Evolutionary conservation across 2,888 invertebrate genomes (phyloP).

Genomic region (Drosophila multiciliata): DNA sequence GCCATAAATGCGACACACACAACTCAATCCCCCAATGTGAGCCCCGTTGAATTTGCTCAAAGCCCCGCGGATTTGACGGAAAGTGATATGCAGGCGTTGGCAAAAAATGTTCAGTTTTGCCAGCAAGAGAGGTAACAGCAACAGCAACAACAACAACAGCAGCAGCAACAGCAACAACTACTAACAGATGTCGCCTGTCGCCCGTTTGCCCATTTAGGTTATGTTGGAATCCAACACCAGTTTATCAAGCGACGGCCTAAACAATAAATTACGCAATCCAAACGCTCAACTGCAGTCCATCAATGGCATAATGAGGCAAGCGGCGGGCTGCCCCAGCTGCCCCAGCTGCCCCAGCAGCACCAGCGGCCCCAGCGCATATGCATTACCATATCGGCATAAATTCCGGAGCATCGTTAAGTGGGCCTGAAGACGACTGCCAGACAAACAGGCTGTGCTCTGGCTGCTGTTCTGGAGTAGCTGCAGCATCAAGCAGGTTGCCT

Average conservation of each 20-base stretch:
- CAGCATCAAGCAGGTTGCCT: conserved; percentile 51
- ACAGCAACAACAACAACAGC: conserved; percentile 17
- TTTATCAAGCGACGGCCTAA: conserved; percentile 79
- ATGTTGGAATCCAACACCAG: conserved; percentile 72
- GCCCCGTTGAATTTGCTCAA: conserved; percentile 51
- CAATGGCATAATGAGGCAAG: conserved; percentile 80
- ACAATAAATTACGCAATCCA: conserved; percentile 84
- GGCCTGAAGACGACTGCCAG: conserved; percentile 57
- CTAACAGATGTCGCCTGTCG: conserved; percentile 68
- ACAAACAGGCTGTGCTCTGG: conserved; percentile 41
- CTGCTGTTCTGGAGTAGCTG: conserved; percentile 36
- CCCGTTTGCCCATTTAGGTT: conserved; percentile 74
- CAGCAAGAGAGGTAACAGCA: conserved; percentile 28
- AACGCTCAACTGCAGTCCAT: conserved; percentile 82
- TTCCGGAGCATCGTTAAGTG: conserved; percentile 83
- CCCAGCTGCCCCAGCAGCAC: conserved; percentile 52
- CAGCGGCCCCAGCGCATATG: conserved; percentile 58
- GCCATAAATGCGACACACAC: conserved; percentile 68
- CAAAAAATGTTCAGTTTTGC: conserved; percentile 62
- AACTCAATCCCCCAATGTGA: conserved; percentile 60
- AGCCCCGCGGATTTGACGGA: conserved; percentile 74
- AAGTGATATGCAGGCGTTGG: conserved; percentile 79
- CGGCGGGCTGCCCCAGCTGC: conserved; percentile 53
- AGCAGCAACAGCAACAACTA: conserved; percentile 32
- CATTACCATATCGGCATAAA: conserved; percentile 83